Evolutionary conservation across 2,797 vertebrate species (phyloP).

Genomic region (Sciaenops ocellatus): DNA sequence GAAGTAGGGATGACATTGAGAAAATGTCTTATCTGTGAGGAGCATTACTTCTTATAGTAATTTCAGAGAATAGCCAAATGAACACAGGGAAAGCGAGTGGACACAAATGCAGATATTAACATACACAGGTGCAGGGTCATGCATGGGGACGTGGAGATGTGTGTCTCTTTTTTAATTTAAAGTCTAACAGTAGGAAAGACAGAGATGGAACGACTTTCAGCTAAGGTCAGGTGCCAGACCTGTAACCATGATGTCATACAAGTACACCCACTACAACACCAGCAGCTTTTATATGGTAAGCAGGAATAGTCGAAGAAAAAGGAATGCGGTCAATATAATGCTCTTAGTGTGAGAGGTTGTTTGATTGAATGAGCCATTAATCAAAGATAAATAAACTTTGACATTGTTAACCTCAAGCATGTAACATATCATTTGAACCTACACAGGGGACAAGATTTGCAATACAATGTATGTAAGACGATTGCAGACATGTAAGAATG

Average conservation of each 20-base stretch:
- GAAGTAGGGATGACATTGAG: conserved; percentile 50
- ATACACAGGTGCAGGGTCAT: neutral
- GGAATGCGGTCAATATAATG: neutral
- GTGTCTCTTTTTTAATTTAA: neutral
- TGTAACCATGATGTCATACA: conserved; percentile 28
- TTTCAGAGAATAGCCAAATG: conserved; percentile 21
- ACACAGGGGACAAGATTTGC: neutral
- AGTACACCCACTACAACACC: neutral
- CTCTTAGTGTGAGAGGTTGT: conserved; percentile 22
- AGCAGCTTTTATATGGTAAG: conserved; percentile 13
- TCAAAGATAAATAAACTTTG: conserved; percentile 14
- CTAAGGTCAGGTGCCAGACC: conserved; percentile 24
- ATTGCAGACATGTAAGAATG: neutral
- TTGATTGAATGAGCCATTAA: neutral
- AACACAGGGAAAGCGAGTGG: neutral
- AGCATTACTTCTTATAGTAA: conserved; percentile 17
- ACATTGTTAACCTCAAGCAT: conserved; percentile 4
- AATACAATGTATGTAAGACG: neutral
- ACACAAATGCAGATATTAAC: neutral
- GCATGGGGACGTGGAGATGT: neutral
- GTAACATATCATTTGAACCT: neutral
- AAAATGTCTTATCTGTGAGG: conserved; percentile 51
- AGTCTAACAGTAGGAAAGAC: neutral
- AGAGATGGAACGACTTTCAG: conserved; percentile 44
- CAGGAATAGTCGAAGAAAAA: neutral